Conservation (phyloP, 2,888 invertebrate species). For the Coleophora deauratella region DNA sequence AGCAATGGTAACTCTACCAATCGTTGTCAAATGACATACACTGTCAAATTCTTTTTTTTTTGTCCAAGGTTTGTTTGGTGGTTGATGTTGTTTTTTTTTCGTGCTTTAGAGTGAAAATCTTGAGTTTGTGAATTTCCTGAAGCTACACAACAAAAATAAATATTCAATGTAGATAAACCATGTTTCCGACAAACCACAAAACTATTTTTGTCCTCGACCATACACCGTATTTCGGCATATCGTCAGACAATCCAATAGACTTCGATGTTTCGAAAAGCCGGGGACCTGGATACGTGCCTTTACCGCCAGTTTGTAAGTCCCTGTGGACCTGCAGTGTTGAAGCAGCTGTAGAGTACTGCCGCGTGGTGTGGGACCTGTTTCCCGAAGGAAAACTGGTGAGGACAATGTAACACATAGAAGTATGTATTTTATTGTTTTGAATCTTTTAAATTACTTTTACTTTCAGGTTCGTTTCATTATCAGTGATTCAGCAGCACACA, state of each 20-base stretch:
- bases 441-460: conserved; percentile 5
- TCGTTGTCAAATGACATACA: too few species aligned
- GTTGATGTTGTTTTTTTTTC: too few species aligned
- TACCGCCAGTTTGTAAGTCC: conserved; percentile 91
- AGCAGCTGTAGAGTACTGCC: conserved; percentile 95
- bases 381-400: conserved; percentile 89
- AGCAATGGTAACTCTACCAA: too few species aligned
- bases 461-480: conserved; percentile 88
- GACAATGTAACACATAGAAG: conserved; percentile 3
- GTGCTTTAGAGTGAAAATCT: too few species aligned
- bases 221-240: conserved; percentile 91
- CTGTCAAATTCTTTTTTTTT: too few species aligned
- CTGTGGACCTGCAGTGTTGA: conserved; percentile 98
- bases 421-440: background rate
- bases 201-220: conserved; percentile 97
- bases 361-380: conserved; percentile 98
- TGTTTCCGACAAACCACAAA: conserved; percentile 90
- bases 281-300: conserved; percentile 80
- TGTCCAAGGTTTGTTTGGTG: too few species aligned
- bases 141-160: too few species aligned
- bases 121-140: too few species aligned
- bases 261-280: conserved; percentile 85
- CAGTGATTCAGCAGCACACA: conserved; percentile 88
- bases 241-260: conserved; percentile 86
- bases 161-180: conserved; percentile 19